phyloP scores from a whole-genome alignment of 64 coral and sea anemone species.

The Platygyra sinensis region DNA sequence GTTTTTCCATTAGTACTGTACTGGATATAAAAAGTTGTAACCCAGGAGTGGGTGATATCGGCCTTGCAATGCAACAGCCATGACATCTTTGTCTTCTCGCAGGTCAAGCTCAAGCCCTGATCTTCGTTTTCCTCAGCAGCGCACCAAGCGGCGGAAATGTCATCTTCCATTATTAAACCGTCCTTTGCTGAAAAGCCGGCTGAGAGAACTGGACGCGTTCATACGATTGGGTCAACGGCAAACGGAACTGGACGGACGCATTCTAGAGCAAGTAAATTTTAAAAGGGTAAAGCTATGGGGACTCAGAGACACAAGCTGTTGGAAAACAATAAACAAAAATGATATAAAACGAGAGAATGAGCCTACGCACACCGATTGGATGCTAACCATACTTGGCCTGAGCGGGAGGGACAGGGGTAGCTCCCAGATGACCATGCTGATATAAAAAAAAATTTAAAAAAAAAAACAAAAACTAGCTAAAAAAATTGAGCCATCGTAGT shows the following conservation, averaged over 20 bases:
- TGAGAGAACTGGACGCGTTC: not conserved
- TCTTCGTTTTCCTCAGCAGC: constrained; percentile 2
- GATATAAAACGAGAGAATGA: too few species aligned
- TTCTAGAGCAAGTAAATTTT: not conserved
- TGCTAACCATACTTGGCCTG: too few species aligned
- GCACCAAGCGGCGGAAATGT: constrained; percentile 35
- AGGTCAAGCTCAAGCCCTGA: constrained; percentile 59
- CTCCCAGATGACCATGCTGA: too few species aligned
- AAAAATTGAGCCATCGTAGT: too few species aligned
- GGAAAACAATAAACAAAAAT: too few species aligned
- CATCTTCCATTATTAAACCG: constrained; percentile 13
- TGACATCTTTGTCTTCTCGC: constrained; percentile 25
- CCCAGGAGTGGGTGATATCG: constrained; percentile 3
- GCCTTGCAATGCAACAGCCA: constrained; percentile 56
- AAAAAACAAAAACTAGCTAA: too few species aligned
- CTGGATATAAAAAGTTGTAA: constrained; percentile 39
- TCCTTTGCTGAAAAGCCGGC: not conserved
- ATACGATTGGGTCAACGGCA: not conserved
- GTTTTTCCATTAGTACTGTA: constrained; percentile 30
- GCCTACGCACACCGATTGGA: too few species aligned
- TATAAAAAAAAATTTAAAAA: too few species aligned
- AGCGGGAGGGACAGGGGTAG: too few species aligned
- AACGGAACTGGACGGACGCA: constrained; percentile 16
- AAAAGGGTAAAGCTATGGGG: not conserved
- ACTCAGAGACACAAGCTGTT: not conserved